Percentiles rank a stretch among this genome's conserved stretches.
Conservation (phyloP, 2,888 invertebrate genomes). For the Bedellia somnulentella region DNA sequence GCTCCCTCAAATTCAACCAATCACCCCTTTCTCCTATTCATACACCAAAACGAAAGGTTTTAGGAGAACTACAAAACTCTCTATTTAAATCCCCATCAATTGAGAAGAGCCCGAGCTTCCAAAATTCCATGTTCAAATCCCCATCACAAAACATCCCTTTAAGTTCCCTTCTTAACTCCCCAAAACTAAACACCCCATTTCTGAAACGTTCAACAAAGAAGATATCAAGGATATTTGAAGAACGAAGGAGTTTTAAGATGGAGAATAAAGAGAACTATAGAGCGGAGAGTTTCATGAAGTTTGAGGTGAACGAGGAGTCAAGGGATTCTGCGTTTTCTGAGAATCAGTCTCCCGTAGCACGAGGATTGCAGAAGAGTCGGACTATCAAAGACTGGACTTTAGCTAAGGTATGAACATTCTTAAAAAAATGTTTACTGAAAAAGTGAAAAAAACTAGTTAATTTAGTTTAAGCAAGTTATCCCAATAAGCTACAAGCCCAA, state of each 20-base stretch:
- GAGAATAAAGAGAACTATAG: constrained; percentile 35
- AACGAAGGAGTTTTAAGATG: constrained; percentile 32
- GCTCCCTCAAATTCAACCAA: constrained; percentile 28
- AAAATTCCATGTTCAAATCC: no score
- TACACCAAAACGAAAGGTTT: constrained; percentile 6
- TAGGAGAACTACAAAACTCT: constrained; percentile 10
- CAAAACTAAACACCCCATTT: constrained; percentile 7
- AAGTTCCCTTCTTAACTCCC: constrained; percentile 9
- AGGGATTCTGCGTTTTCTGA: constrained; percentile 32
- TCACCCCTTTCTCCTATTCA: neutral
- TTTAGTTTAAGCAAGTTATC: no score
- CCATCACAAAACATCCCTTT: no score
- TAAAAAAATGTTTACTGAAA: no score
- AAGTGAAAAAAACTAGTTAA: no score
- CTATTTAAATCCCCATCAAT: no score
- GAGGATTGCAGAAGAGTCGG: constrained; percentile 3
- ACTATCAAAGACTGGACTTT: constrained; percentile 21
- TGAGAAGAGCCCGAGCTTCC: no score
- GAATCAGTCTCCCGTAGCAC: constrained; percentile 17
- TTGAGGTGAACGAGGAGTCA: constrained; percentile 40
- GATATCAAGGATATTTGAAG: constrained; percentile 35
- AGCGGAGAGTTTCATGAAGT: constrained; percentile 23
- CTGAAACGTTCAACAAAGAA: constrained; percentile 21
- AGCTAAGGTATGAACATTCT: constrained; percentile 31
- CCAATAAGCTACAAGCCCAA: no score